phyloP scores from a whole-genome alignment of 2,888 invertebrate species.

The Stenichneumon culpator region DNA sequence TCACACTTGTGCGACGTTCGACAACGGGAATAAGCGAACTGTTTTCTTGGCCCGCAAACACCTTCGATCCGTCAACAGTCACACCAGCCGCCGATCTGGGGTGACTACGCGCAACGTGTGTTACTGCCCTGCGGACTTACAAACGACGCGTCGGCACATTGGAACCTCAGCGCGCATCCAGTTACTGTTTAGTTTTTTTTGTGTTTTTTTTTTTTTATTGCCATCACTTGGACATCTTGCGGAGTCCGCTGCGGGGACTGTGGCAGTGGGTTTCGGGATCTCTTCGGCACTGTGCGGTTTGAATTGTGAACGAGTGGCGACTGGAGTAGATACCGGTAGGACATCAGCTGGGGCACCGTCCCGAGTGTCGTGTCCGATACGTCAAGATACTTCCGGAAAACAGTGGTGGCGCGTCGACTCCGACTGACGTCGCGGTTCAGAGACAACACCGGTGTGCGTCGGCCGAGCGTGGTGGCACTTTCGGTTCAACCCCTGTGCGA shows the following conservation, averaged over 20 bases:
- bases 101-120: slow-evolving; percentile 24
- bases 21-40: background rate
- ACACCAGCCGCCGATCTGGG: background rate
- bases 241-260: background rate
- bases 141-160: background rate
- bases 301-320: background rate
- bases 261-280: background rate
- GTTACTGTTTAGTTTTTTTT: background rate
- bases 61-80: slow-evolving; percentile 27
- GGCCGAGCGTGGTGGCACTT: background rate
- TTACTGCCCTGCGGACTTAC: background rate
- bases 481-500: background rate
- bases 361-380: slow-evolving; percentile 10
- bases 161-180: background rate
- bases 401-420: slow-evolving; percentile 1
- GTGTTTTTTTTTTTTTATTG: background rate
- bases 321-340: background rate
- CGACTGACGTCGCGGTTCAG: background rate
- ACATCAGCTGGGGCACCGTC: background rate
- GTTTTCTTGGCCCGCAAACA: background rate
- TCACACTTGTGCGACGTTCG: background rate
- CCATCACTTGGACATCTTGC: background rate
- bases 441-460: slow-evolving; percentile 7
- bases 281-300: background rate
- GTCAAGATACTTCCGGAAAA: background rate